A percentile compares a stretch with the other conserved stretches of the same genome.
phyloP scores from a whole-genome alignment of 2,113 vertebrate genomes.

The Ia io region DNA sequence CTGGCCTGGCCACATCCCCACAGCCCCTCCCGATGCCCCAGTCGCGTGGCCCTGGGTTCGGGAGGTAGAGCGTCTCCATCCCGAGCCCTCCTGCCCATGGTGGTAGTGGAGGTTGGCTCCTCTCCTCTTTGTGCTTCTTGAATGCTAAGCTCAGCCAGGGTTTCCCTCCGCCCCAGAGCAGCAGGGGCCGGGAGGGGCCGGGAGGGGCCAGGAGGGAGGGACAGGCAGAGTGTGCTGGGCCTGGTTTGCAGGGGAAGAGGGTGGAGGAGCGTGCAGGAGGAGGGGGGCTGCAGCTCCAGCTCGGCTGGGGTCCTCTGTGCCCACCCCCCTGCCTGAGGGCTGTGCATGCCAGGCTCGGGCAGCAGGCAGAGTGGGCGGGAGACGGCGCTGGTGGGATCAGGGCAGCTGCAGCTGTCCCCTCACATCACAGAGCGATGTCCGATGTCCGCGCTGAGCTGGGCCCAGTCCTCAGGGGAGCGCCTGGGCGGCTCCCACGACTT shows the following conservation, averaged over 20 bases:
- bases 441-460: not conserved
- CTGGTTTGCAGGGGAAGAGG: not conserved
- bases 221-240: not conserved
- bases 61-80: not conserved
- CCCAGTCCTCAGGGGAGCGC: not conserved
- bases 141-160: not conserved
- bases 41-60: not conserved
- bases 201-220: not conserved
- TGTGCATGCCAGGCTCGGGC: not conserved
- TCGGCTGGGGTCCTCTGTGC: not conserved
- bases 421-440: not conserved
- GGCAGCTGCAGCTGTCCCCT: conserved; percentile 30
- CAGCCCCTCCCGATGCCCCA: not conserved
- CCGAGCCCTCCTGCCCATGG: not conserved
- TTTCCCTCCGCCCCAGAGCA: not conserved
- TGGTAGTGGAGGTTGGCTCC: not conserved
- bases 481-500: not conserved
- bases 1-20: not conserved
- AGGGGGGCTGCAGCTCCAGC: not conserved
- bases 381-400: no score
- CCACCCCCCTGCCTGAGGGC: not conserved
- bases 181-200: no score
- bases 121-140: not conserved
- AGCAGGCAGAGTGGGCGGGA: not conserved
- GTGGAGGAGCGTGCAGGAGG: not conserved